These are phyloP conservation scores for Philantomba maxwellii DNA, from an alignment of 2,113 vertebrate species.

Conservation along the genomic window DNA sequence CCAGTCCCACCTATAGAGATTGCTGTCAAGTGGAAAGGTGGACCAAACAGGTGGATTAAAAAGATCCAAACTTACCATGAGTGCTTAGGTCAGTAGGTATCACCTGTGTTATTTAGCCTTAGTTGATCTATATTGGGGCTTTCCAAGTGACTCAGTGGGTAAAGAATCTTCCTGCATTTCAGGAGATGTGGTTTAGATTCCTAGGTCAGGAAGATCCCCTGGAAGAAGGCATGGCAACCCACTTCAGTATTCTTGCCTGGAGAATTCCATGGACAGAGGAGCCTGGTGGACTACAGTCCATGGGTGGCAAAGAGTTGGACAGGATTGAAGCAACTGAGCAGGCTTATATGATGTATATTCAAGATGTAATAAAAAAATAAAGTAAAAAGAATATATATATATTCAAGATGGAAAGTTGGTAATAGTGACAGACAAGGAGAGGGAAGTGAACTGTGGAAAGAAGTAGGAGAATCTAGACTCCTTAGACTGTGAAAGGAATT, in stretches of 20 bases:
- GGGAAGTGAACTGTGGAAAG: background rate
- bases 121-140: background rate
- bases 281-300: background rate
- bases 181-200: background rate
- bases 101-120: constrained; percentile 31
- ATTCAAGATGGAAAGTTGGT: background rate
- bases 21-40: constrained; percentile 68
- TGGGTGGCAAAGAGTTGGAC: background rate
- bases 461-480: background rate
- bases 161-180: background rate
- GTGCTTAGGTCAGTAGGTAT: constrained; percentile 35
- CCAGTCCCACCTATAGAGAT: constrained; percentile 49
- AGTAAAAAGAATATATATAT: background rate
- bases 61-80: constrained; percentile 57
- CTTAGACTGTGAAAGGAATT: constrained; percentile 4
- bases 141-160: background rate
- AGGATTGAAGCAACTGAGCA: background rate
- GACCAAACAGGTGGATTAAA: constrained; percentile 75
- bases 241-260: background rate
- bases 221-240: background rate
- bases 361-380: background rate
- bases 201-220: background rate
- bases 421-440: background rate
- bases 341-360: background rate
- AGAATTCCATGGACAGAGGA: background rate